phyloP scores from a whole-genome alignment of 2,113 vertebrate species.

The Pseudorhombus dupliciocellatus region DNA sequence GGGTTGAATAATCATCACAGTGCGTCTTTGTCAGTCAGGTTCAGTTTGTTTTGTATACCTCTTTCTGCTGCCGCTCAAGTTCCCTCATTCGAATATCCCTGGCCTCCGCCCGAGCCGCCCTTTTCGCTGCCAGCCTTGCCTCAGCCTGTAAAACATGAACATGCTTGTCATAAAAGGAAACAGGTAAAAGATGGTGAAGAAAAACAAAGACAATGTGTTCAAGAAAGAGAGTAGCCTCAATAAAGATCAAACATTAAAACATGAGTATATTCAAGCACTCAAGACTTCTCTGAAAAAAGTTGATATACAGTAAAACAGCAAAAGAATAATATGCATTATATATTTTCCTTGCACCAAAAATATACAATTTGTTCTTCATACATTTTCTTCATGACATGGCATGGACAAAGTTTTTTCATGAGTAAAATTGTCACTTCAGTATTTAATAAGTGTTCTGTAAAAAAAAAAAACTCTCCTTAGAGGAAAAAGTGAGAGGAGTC shows the following conservation, averaged over 20 bases:
- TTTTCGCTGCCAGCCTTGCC: conserved; percentile 94
- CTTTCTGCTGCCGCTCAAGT: conserved; percentile 95
- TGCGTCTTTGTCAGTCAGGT: conserved; percentile 12
- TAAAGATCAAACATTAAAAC: conserved; percentile 1
- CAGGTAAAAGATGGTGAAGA: neutral
- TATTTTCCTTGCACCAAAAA: no score
- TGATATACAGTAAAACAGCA: no score
- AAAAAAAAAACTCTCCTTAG: neutral
- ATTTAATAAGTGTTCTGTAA: neutral
- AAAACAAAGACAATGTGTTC: neutral
- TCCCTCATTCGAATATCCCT: conserved; percentile 98
- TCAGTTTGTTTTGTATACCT: conserved; percentile 81
- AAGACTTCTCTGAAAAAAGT: neutral
- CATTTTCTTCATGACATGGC: no score
- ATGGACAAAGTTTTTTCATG: no score
- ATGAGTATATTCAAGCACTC: neutral
- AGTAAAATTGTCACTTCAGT: no score
- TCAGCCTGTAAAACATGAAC: conserved; percentile 86
- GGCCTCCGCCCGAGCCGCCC: conserved; percentile 96
- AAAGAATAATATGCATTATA: no score
- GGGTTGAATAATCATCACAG: conserved; percentile 4
- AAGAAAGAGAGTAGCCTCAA: neutral
- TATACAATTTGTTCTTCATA: no score
- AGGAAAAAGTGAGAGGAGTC: neutral
- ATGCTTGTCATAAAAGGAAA: conserved; percentile 55